Evolutionary conservation across 2,113 vertebrate genomes (phyloP).

Genomic region (Corapipo altera): DNA sequence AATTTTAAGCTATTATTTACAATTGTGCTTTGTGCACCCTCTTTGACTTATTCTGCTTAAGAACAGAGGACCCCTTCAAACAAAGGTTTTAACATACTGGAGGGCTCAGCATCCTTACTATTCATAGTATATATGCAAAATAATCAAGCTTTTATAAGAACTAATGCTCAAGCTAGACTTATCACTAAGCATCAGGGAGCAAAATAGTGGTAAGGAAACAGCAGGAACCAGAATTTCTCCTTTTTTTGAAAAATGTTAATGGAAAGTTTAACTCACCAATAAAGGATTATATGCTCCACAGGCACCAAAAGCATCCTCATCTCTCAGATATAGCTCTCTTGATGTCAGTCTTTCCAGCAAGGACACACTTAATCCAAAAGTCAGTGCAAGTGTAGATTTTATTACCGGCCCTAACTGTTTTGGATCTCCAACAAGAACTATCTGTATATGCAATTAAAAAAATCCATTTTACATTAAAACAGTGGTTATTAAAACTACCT

Average conservation of each 20-base stretch:
- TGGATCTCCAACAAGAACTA: slow-evolving; percentile 91
- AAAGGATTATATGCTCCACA: slow-evolving; percentile 87
- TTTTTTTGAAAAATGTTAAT: not conserved
- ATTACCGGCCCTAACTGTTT: slow-evolving; percentile 90
- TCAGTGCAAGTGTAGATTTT: slow-evolving; percentile 83
- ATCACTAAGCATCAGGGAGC: not conserved
- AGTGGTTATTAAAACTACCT: not conserved
- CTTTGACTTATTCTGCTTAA: not conserved
- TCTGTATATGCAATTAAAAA: slow-evolving; percentile 62
- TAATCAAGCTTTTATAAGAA: not conserved
- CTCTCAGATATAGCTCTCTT: slow-evolving; percentile 78
- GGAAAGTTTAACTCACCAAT: slow-evolving; percentile 78
- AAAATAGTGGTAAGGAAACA: not conserved
- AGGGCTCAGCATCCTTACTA: not conserved
- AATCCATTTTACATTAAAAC: not conserved
- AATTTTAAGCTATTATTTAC: not conserved
- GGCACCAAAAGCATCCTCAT: slow-evolving; percentile 74
- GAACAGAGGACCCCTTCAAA: not conserved
- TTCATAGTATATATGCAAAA: not conserved
- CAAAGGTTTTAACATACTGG: not conserved
- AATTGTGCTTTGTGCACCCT: not conserved
- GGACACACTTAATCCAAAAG: slow-evolving; percentile 86
- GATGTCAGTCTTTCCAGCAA: slow-evolving; percentile 89
- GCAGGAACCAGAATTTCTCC: not conserved
- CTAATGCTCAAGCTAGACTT: not conserved